Base-by-base conservation (phyloP, 2,113 vertebrate genomes). In the Macquaria australasica region DNA sequence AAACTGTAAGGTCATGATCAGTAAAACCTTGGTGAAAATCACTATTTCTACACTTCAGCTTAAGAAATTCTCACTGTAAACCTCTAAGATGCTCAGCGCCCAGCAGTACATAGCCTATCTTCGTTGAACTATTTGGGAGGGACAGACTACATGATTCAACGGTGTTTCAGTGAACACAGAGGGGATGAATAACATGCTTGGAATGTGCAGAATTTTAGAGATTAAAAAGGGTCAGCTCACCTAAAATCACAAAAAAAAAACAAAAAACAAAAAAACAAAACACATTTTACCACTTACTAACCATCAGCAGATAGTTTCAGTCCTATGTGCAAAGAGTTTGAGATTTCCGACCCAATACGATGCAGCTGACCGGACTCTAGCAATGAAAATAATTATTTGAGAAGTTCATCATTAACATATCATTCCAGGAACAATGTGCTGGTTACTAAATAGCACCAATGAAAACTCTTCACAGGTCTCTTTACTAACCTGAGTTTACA, bases 131-230 rank as follows among this genome's bases (percentile, higher is more conserved):
- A 53, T 70, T 53, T 62, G 60, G 37, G 63, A 41, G 28, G 28
- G 23, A 58, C 39, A 16, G 63, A 25, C 14, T 34, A 20, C 53
- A 70, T 63, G 60, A 69, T 50, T 74, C 3, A 67, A 15, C 56
- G 1, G 48, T 20, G 28, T 34, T 74, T 74, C 9, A 59, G 37
- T 72, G 62, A 55, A 45, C 39, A 73, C 60, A 80, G 21, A 55
- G 50, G 41, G 25, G 58, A 82, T 67, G 37, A 77, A 55, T 73
- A 79, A 71, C n/a, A 18, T 18, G 21, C 25, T 73, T 79, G 75
- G 75, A 86, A 89, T 90, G 83, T 81, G 53, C 21, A 16, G 59
- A 9, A 64, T 45, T 74, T 77, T 56, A 51, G 4, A 69, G 37
- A 83, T 53, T 28, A 37, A 58, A 45, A 82, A 74, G 7, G 50